Evolutionary conservation across 2,888 invertebrate genomes (phyloP), one percentile per base, ranked within the genome.

Genomic region (Glyphotaelius pellucidus): DNA sequence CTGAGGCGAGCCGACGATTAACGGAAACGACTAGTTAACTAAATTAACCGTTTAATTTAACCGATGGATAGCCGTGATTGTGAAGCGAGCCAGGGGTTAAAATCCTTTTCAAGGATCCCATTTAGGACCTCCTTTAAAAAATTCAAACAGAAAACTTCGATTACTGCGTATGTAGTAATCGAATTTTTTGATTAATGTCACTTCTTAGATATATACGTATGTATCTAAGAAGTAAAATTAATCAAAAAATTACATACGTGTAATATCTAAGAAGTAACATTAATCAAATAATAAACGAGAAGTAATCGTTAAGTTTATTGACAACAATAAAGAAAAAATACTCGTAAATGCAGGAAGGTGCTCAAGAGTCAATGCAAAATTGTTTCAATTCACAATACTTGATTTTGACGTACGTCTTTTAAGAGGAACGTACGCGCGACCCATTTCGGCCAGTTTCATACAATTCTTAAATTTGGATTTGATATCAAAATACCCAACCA

Each of bases 1-100:
- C 95, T 95, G 91, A 87, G 94, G 88, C 95, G 92, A 95, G 95
- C 95, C 95, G 95, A 95, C 96, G 96, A 96, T 96, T 96, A 96
- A 95, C 96, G 96, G 96, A 96, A 96, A 95, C 95, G 95, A 95
- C 96, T 96, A 96, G 96, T 96, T 96, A 96, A 96, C 96, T 96
- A 96, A 96, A 96, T 96, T 96, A 96, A 95, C 95, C 95, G 96
- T 96, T 96, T 93, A 93, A 92, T 96, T 96, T 96, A 96, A 96
- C 95, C 96, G 96, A 96, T 96, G 96, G 96, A 96, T 96, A 96
- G 96, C 96, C 95, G 96, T 96, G 96, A 96, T 96, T 96, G 96
- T 95, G 95, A 95, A 93, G 91, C 90, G 81, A 84, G 81, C 30
- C 80, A 85, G 80, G 90, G 86, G 80, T 83, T 67, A 31, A 35